Conservation (phyloP, 2,888 invertebrate species). For the Capitulum mitella region DNA sequence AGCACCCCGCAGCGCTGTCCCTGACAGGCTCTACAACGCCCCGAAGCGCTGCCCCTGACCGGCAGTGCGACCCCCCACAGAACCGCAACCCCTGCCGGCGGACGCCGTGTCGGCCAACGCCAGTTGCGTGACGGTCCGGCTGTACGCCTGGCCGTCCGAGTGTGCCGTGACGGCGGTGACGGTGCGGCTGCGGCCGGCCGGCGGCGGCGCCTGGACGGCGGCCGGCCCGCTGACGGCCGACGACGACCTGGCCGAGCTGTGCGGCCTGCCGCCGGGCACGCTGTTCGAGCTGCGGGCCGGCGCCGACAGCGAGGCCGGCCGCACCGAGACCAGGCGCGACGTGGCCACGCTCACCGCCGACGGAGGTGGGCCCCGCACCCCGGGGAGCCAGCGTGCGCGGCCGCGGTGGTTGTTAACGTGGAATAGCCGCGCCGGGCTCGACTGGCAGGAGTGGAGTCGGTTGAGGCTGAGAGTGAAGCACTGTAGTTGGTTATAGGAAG, state of each 20-base stretch:
- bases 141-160: slow-evolving; percentile 4
- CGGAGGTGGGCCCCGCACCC: not conserved
- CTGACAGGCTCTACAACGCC: too few species aligned
- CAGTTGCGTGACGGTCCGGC: not conserved
- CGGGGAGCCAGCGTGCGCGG: too few species aligned
- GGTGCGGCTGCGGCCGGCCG: not conserved
- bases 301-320: not conserved
- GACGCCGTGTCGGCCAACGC: not conserved
- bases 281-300: not conserved
- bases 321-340: too few species aligned
- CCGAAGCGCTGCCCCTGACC: too few species aligned
- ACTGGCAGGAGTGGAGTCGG: too few species aligned
- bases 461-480: too few species aligned
- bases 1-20: too few species aligned
- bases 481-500: too few species aligned
- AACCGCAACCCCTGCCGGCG: not conserved
- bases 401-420: too few species aligned
- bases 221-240: not conserved
- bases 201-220: not conserved
- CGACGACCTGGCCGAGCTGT: slow-evolving; percentile 6
- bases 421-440: too few species aligned
- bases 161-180: not conserved
- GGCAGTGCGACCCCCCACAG: too few species aligned
- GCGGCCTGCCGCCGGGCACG: not conserved
- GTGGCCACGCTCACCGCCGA: not conserved